A percentile compares a stretch with the other conserved stretches of the same genome.
phyloP scores from a whole-genome alignment of 37 sponge, comb jelly and placozoan species.

The Corticium candelabrum region DNA sequence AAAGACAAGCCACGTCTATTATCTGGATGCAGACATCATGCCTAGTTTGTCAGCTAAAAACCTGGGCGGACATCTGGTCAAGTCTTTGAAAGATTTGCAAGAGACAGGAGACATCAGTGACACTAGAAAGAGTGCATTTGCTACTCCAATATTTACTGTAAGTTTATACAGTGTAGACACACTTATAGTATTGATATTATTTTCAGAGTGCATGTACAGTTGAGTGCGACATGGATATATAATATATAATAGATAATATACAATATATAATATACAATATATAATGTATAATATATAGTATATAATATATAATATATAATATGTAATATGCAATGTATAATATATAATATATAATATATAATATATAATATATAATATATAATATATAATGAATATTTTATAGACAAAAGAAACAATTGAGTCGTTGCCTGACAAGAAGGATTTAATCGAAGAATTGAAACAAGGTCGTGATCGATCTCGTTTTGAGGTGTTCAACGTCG shows the following conservation, averaged over 20 bases:
- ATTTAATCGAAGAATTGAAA: not conserved
- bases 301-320: too few species aligned
- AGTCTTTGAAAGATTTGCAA: not conserved
- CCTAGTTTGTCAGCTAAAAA: not conserved
- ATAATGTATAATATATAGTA: too few species aligned
- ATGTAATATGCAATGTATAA: too few species aligned
- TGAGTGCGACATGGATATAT: too few species aligned
- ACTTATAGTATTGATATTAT: too few species aligned
- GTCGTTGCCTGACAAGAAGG: not conserved
- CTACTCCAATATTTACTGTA: constrained; percentile 13
- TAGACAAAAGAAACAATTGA: not conserved
- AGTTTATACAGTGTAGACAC: too few species aligned
- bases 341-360: too few species aligned
- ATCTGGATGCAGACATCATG: constrained; percentile 13
- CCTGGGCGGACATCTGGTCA: not conserved
- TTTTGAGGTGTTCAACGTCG: constrained; percentile 6
- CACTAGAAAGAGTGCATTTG: constrained; percentile 8
- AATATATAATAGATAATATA: too few species aligned
- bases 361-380: too few species aligned
- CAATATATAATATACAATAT: too few species aligned
- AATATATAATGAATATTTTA: too few species aligned
- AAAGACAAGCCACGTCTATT: constrained; percentile 9
- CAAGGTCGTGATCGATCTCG: not conserved
- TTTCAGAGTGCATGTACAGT: too few species aligned
- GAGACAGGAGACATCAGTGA: not conserved